These are phyloP conservation scores for Drosophila tani DNA, from an alignment of 1,140 invertebrate genomes.

Conservation along the genomic window DNA sequence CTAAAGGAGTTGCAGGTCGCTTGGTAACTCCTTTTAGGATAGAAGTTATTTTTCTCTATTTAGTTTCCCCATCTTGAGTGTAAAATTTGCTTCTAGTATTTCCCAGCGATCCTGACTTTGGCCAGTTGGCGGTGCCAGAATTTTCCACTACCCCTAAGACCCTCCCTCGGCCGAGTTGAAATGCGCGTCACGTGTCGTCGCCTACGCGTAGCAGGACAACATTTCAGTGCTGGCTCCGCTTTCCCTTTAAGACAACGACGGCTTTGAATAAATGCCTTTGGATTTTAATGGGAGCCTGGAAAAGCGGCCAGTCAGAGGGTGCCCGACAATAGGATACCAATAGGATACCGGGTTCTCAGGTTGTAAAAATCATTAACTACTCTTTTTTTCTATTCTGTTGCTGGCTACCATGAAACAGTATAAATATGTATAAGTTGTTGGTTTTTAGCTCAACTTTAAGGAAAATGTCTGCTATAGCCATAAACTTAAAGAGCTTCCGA, in stretches of 20 bases:
- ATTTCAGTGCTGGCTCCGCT: conserved; percentile 55
- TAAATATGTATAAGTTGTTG: too few species aligned
- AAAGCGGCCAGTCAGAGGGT: too few species aligned
- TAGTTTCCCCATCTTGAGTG: background rate
- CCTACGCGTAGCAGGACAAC: conserved; percentile 54
- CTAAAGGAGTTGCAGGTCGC: background rate
- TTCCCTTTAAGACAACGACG: background rate
- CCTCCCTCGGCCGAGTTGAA: conserved; percentile 18
- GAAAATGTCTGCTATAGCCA: too few species aligned
- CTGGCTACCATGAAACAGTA: too few species aligned
- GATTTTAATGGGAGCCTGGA: conserved; percentile 1
- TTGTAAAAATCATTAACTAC: too few species aligned
- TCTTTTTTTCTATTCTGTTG: too few species aligned
- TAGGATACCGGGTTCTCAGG: background rate
- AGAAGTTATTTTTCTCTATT: background rate
- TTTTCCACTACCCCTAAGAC: background rate
- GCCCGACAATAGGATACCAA: background rate
- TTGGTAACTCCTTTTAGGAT: too few species aligned
- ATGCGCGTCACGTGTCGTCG: conserved; percentile 57
- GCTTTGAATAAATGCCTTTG: conserved; percentile 1
- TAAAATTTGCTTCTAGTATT: conserved; percentile 15
- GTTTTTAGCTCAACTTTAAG: too few species aligned
- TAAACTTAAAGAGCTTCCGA: too few species aligned
- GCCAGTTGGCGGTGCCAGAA: background rate
- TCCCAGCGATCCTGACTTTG: conserved; percentile 29